A percentile compares a stretch with the other conserved stretches of the same genome.
These are phyloP conservation scores for Laticauda colubrina DNA, from an alignment of 2,113 vertebrate genomes.

Conservation along the genomic window DNA sequence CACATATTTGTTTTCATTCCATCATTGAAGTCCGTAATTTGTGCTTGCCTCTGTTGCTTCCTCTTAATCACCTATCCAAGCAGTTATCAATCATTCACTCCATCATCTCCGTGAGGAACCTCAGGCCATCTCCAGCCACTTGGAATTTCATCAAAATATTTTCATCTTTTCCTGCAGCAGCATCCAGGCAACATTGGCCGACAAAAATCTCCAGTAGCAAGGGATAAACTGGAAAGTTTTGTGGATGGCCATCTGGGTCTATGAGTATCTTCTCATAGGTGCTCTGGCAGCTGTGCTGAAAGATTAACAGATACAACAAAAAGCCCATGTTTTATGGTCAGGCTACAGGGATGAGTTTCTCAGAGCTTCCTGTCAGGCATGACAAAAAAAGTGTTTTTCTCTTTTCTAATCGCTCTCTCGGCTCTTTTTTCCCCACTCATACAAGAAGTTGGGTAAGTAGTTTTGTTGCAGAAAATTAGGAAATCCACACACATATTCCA, in stretches of 20 bases:
- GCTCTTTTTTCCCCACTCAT: neutral
- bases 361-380: neutral
- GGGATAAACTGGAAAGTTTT: neutral
- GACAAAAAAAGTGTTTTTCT: neutral
- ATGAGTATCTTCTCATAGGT: neutral
- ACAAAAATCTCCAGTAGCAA: neutral
- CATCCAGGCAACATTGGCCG: neutral
- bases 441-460: neutral
- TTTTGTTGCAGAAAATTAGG: neutral
- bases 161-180: neutral
- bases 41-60: neutral
- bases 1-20: neutral
- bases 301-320: neutral
- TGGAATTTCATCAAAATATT: neutral
- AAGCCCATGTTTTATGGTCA: neutral
- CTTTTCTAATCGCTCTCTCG: neutral
- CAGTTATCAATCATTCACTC: neutral
- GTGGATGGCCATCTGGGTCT: neutral
- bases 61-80: neutral
- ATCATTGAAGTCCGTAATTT: neutral
- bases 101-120: neutral
- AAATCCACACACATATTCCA: neutral
- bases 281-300: neutral
- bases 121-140: neutral
- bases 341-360: neutral